Evolutionary conservation across 92 coral and sea anemone species (phyloP).

Genomic region (Parazoanthus darwini): DNA sequence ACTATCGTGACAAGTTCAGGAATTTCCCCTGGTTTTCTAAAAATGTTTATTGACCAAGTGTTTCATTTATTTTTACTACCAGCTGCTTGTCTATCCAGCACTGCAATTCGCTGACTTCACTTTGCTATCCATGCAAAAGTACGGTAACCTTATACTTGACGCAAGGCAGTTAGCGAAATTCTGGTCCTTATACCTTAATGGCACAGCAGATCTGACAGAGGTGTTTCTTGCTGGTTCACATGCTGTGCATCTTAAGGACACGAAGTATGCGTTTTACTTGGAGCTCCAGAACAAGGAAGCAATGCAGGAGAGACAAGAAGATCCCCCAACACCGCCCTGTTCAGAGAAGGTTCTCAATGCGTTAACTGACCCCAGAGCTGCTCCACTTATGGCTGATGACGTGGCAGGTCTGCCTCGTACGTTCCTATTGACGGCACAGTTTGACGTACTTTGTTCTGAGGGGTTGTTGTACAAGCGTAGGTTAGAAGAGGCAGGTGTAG

Average conservation of each 20-base stretch:
- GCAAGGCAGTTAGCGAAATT: neutral
- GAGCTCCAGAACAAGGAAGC: neutral
- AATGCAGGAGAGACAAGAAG: neutral
- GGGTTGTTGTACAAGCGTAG: conserved; percentile 45
- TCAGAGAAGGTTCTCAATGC: conserved; percentile 34
- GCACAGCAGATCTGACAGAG: conserved; percentile 8
- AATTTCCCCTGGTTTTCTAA: neutral
- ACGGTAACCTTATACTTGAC: neutral
- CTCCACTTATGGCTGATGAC: conserved; percentile 57
- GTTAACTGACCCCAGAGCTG: conserved; percentile 46
- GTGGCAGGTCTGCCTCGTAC: conserved; percentile 47
- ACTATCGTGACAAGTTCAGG: neutral
- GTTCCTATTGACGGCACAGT: conserved; percentile 42
- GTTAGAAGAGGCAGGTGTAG: conserved; percentile 46
- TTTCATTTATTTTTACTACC: neutral
- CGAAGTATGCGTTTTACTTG: conserved; percentile 29
- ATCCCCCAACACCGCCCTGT: neutral
- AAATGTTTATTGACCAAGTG: neutral
- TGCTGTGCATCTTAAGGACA: conserved; percentile 21
- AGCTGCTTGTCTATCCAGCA: conserved; percentile 43
- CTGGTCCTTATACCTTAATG: conserved; percentile 48
- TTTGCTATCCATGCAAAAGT: conserved; percentile 38
- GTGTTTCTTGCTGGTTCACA: conserved; percentile 21
- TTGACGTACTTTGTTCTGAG: conserved; percentile 56
- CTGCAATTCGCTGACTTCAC: conserved; percentile 41